Base-by-base conservation (phyloP, 2,888 invertebrate genomes). In the Trichopoda pennipes region DNA sequence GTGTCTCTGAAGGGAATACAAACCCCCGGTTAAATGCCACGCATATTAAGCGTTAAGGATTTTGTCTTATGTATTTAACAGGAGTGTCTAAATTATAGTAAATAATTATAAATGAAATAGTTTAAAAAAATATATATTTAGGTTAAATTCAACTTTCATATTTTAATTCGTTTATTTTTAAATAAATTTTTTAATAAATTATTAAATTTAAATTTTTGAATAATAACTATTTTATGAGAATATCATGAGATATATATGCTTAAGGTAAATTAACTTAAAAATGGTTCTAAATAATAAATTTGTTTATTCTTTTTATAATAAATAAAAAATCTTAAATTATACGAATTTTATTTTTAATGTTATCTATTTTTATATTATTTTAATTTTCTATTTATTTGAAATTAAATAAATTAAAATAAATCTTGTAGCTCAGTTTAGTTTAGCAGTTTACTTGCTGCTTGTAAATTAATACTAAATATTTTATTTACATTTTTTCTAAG, bases 71-170 rank as follows among this genome's bases (percentile, higher is more conserved):
- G n/a, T 55, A 32, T 32, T n/a, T 69, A 56, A 21, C 44, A 55
- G 76, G 76, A 53, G 76, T 53, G 76, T 77, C 35, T 44, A 53
- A 51, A 66, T 75, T 75, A 66, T 58, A 66, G 38, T 17, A 35
- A 51, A 75, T 68, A 23, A 68, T 75, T 68, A 74, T 35, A 56
- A 64, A 38, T 14, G 42, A 72, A 60, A 72, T 72, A 61, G 38
- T 72, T 72, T 44, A 14, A 60, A 3, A 38, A 3, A 44, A 44
- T n/a, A n/a, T n/a, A 32, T 69, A 70, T 70, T 28, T 61, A 72
- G 60, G 61, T 72, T 72, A 72, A 10, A 10, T 9, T 55, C 2
- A 38, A 42, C 21, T 53, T 21, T 32, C 6, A 10, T n/a, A 38
- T 42, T 21, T 49, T 66, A 16, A 2, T 19, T n/a, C n/a, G n/a